A percentile compares a stretch with the other conserved stretches of the same genome.
These are phyloP conservation scores for Pachydiplax longipennis DNA, from an alignment of 2,888 invertebrate genomes.

Conservation along the genomic window DNA sequence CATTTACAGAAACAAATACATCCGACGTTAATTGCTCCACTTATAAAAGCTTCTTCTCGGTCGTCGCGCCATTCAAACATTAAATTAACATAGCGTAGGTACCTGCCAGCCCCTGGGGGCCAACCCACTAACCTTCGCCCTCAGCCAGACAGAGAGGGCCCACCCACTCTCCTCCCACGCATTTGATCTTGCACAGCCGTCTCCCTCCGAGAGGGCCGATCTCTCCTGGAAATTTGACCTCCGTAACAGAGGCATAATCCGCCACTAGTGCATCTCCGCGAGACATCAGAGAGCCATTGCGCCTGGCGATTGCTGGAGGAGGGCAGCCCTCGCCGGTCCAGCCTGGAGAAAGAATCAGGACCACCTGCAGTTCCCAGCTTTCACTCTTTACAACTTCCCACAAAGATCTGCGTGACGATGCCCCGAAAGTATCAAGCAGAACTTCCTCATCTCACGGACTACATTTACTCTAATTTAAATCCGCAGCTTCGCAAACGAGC, in stretches of 20 bases:
- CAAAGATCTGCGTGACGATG: background rate
- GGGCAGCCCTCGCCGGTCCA: conserved; percentile 32
- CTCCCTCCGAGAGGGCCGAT: conserved; percentile 65
- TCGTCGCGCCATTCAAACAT: too few species aligned
- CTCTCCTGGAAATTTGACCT: conserved; percentile 79
- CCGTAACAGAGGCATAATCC: conserved; percentile 59
- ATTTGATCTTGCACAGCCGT: conserved; percentile 82
- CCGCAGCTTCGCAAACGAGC: background rate
- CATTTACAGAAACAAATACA: too few species aligned
- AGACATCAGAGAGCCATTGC: background rate
- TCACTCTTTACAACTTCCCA: background rate
- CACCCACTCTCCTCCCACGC: conserved; percentile 84
- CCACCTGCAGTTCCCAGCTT: background rate
- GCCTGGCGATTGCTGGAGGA: conserved; percentile 33
- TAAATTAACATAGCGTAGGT: too few species aligned
- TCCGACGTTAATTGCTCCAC: too few species aligned
- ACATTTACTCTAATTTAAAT: background rate
- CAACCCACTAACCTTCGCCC: conserved; percentile 65
- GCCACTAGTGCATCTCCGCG: background rate
- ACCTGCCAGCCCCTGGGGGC: background rate
- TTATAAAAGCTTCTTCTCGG: too few species aligned
- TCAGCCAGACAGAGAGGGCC: conserved; percentile 81
- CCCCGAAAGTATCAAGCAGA: background rate
- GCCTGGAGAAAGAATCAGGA: background rate
- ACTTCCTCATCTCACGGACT: background rate